Base-by-base conservation (phyloP, 92 coral and sea anemone species). In the Epizoanthus fatuus region DNA sequence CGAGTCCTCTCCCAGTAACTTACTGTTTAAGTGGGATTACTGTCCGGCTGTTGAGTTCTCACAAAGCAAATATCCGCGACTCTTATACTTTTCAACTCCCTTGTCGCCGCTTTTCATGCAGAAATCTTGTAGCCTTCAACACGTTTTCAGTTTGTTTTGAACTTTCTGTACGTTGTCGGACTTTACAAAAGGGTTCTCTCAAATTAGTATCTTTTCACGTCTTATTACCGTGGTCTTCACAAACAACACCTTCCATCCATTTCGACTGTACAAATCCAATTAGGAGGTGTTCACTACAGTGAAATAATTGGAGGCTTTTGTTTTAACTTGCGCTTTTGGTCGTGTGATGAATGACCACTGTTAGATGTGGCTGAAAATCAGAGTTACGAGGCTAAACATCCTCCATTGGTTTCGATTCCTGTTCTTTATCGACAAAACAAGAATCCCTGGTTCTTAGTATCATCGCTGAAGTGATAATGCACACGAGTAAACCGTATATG, bases 351-450 rank as follows among this genome's bases (percentile, higher is more conserved):
- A 72, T 1, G 17, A 7, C 55, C 4, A 3, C 2, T 38, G 15
- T 19, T 51, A 7, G 60, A 72, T 52, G 42, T 3, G 79, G 58
- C 38, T 22, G 63, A 20, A 40, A 47, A 9, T 8, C 53, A 49
- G 13, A 8, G 11, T 2, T 8, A 49, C 11, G 11, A 49, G 40
- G 20, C 17, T n/a, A 32, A 75, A 75, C 4, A 56, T 47, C 16
- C 12, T 55, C 32, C 7, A 3, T 47, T 56, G 10, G 66, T 0
- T 19, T 52, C 7, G 7, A 2, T 32, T 35, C 35, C 16, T 20
- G 45, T 56, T 74, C 47, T 32, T 74, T 32, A 73, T 74, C 65
- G 22, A 7, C 68, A 17, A 54, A 17, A 40, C 16, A 76, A 76
- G 63, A 76, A 35, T 19, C 29, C 55, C 70, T 54, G 22, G 69